Evolutionary conservation across 2,888 invertebrate genomes (phyloP).

Genomic region (Cantharis rustica): DNA sequence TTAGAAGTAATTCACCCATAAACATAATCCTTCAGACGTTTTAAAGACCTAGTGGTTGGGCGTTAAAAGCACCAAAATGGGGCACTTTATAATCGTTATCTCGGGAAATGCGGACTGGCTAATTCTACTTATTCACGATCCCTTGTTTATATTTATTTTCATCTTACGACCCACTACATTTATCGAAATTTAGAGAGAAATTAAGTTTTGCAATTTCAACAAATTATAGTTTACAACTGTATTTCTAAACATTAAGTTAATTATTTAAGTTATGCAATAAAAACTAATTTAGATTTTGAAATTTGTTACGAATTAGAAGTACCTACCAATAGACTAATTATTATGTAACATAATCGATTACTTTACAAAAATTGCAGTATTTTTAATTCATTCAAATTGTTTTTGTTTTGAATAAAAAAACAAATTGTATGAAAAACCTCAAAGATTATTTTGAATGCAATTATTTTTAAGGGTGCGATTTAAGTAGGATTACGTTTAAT

Average conservation of each 20-base stretch:
- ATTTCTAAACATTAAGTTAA: not conserved
- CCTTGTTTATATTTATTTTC: slow-evolving; percentile 19
- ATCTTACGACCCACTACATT: slow-evolving; percentile 7
- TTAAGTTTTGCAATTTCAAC: not conserved
- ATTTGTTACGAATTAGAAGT: not conserved
- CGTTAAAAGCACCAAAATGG: slow-evolving; percentile 21
- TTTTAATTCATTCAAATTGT: not conserved
- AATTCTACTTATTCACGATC: slow-evolving; percentile 20
- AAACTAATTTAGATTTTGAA: not conserved
- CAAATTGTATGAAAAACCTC: not conserved
- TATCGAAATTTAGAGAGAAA: slow-evolving; percentile 4
- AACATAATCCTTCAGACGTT: slow-evolving; percentile 23
- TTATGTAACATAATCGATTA: not conserved
- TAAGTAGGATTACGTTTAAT: not conserved
- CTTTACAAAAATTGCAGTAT: not conserved
- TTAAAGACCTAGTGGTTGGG: slow-evolving; percentile 22
- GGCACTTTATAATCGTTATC: slow-evolving; percentile 25
- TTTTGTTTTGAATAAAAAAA: not conserved
- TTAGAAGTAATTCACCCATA: slow-evolving; percentile 16
- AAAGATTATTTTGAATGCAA: not conserved
- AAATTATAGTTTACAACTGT: not conserved
- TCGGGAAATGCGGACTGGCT: slow-evolving; percentile 18
- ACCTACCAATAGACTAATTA: not conserved
- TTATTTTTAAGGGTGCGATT: not conserved
- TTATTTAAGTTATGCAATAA: not conserved